Conservation (phyloP, 2,888 invertebrate genomes). For the Allacma fusca region DNA sequence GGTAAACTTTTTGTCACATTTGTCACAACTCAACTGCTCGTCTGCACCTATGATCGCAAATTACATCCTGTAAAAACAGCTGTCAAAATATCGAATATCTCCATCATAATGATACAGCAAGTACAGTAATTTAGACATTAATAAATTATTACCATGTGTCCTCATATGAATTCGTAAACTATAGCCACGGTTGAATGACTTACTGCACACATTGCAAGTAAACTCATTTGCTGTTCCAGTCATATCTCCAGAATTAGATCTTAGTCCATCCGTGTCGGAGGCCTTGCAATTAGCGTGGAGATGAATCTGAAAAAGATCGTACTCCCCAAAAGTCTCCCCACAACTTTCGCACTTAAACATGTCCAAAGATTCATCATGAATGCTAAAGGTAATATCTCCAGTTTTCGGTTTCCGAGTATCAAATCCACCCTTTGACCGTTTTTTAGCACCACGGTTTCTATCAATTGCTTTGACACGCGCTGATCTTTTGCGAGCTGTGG, state of each 20-base stretch:
- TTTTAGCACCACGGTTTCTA: neutral
- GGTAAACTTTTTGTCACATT: constrained; percentile 27
- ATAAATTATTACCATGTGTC: constrained; percentile 2
- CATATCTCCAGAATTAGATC: too few species aligned
- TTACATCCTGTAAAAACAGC: too few species aligned
- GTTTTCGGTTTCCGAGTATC: neutral
- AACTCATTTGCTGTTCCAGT: neutral
- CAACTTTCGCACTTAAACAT: neutral
- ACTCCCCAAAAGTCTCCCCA: neutral
- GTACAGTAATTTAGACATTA: too few species aligned
- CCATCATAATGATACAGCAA: too few species aligned
- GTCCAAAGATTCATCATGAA: neutral
- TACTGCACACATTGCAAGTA: constrained; percentile 21
- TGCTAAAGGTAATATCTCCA: neutral
- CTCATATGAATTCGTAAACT: constrained; percentile 29
- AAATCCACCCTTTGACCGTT: neutral
- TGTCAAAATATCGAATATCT: too few species aligned
- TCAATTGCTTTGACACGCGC: too few species aligned
- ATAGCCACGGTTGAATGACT: constrained; percentile 29
- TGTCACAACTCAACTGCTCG: constrained; percentile 10
- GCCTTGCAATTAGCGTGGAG: neutral
- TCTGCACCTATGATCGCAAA: neutral
- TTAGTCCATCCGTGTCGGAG: too few species aligned
- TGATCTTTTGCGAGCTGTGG: too few species aligned
- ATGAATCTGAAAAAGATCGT: neutral